Evolutionary conservation across 2,113 vertebrate genomes (phyloP).

Genomic region (Chloroceryle aenea): DNA sequence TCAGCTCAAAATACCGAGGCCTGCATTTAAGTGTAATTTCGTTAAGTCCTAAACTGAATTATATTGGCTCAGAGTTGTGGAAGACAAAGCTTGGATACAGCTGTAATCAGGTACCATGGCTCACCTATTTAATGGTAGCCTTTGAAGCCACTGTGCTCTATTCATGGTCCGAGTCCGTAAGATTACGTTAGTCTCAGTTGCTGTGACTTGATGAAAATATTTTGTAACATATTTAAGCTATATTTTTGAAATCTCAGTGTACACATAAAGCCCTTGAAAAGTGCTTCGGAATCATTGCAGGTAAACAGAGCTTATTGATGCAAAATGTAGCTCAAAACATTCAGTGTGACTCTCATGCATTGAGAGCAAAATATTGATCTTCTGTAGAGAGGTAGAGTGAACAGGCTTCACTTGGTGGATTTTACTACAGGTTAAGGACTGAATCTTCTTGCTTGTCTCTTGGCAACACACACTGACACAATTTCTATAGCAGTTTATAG

Average conservation of each 20-base stretch:
- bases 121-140: neutral
- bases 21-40: neutral
- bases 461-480: constrained; percentile 44
- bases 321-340: neutral
- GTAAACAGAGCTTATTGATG: neutral
- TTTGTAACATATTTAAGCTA: neutral
- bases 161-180: neutral
- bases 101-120: neutral
- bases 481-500: constrained; percentile 29
- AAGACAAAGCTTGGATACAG: neutral
- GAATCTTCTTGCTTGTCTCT: constrained; percentile 47
- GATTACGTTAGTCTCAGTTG: neutral
- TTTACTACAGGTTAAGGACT: constrained; percentile 30
- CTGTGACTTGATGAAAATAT: neutral
- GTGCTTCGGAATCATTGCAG: neutral
- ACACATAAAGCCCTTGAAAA: neutral
- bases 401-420: neutral
- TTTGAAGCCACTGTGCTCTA: neutral
- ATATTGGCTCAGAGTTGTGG: neutral
- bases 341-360: neutral
- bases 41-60: neutral
- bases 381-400: neutral
- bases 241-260: neutral
- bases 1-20: neutral
- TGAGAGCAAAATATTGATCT: neutral